Base-by-base conservation (phyloP, 1,140 invertebrate genomes). In the Colletes latitarsis region DNA sequence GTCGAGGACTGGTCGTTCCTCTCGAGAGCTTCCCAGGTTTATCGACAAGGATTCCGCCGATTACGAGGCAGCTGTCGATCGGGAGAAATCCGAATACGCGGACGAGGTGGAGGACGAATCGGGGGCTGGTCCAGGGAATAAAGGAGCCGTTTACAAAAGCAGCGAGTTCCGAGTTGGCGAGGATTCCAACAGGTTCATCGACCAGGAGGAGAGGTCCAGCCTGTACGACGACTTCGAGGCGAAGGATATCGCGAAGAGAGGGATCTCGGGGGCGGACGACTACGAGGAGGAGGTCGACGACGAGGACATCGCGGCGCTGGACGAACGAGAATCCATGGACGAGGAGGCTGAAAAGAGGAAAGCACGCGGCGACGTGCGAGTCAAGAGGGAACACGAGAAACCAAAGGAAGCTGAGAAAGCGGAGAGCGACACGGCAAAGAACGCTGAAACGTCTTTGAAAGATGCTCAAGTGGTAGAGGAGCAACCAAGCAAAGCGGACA, bases 161-260 rank as follows among this genome's bases (percentile, higher is more conserved):
- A n/a, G 21, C 17, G 79, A 78, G 6, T 19, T 63, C 21, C 30
- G 0, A 3, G 17, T 46, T 14, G 5, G 12, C 14, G 77, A 53
- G 0, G 77, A 74, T 39, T 60, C 70, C 0, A 72, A 82, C 4
- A 73, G 55, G 19, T 88, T 78, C 49, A 73, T 62, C n/a, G 83
- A 84, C 12, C 75, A 83, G 17, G 69, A 82, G 0, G 85, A 88
- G 3, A 69, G 57, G 6, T 76, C 73, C 10, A 87, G 72, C 14
- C 14, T 89, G 19, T 81, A 81, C 66, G 88, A 89, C 0, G 85
- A 84, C 6, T 80, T 79, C 41, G 83, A 84, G 17, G 14, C 73
- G 10, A 88, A 89, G 57, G 88, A 89, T 43, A 53, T 86, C 15
- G 85, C 77, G 6, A 89, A 89, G 3, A 81, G 88, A 30, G 88